A percentile compares a stretch with the other conserved stretches of the same genome.
phyloP scores from a whole-genome alignment of 2,888 invertebrate genomes.

The Phyto melanocephala region DNA sequence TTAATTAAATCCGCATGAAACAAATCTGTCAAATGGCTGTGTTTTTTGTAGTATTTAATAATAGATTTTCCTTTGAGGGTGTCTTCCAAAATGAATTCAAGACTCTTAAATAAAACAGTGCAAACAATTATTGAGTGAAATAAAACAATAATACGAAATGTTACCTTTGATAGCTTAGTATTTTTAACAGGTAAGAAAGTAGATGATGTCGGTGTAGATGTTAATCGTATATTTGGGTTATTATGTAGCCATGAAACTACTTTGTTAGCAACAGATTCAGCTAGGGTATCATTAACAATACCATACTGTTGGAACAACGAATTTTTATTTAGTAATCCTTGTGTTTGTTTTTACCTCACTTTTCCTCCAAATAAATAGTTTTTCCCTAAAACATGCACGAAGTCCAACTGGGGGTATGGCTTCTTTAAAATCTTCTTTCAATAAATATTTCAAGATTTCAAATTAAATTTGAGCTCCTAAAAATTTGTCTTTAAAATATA shows the following conservation, averaged over 20 bases:
- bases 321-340: no score
- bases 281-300: slow-evolving; percentile 11
- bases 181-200: background rate
- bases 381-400: background rate
- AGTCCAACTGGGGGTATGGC: no score
- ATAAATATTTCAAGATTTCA: no score
- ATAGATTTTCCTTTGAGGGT: slow-evolving; percentile 23
- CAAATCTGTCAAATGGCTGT: background rate
- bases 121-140: no score
- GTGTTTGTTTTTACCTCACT: slow-evolving; percentile 3
- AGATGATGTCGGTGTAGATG: slow-evolving; percentile 18
- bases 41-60: background rate
- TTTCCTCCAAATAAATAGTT: no score
- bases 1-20: slow-evolving; percentile 15
- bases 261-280: slow-evolving; percentile 22
- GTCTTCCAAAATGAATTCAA: background rate
- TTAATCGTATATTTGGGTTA: background rate
- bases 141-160: no score
- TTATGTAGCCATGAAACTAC: slow-evolving; percentile 29
- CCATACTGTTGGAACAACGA: background rate
- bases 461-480: no score
- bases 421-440: background rate
- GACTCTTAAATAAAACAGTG: background rate
- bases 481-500: no score
- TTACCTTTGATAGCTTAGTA: slow-evolving; percentile 37